Base-by-base conservation (phyloP, 2,888 invertebrate genomes). In the Ormia ochracea region DNA sequence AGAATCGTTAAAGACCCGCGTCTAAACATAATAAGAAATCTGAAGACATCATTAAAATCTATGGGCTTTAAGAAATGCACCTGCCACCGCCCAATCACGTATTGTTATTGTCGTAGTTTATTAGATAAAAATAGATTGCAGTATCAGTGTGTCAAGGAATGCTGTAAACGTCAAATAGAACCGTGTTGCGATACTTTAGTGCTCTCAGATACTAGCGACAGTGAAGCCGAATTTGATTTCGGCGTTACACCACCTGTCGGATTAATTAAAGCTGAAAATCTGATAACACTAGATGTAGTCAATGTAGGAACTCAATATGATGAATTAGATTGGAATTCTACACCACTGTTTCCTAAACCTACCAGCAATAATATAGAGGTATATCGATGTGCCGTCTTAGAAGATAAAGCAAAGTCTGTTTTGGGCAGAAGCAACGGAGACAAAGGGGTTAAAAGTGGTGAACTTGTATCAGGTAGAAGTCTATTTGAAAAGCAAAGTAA, bases 231-330 rank as follows among this genome's bases (percentile, higher is more conserved):
- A 72, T 91, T 93, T 88, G 93, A 94, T 83, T 93, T 94, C 43
- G 94, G 93, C 77, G 94, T 94, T 65, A 94, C 94, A 0, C 93
- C 94, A 1, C 94, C 94, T 0, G 93, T 93, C 45, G 94, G 93
- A 0, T 91, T 94, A 41, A 93, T 94, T 61, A 92, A 92, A 82
- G 91, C 93, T 1, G 90, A 92, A 72, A 90, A 92, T 9, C 90
- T 91, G 59, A 88, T 90, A 2, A 89, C 88, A 75, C 89, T 89
- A 1, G 91, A 91, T 82, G 88, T 92, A 2, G 83, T 83, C 3
- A 92, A 93, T 81, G 91, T 90, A 0, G 93, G 92, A 69, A 93
- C 93, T 0, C 94, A 94, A 84, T 94, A 94, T 83, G 85, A 90
- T 48, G 90, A 90, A 23, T 90, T 90, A 0, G 93, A 94, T 85